Base-by-base conservation (phyloP, 1,140 invertebrate genomes). In the Temnothorax curvispinosus region DNA sequence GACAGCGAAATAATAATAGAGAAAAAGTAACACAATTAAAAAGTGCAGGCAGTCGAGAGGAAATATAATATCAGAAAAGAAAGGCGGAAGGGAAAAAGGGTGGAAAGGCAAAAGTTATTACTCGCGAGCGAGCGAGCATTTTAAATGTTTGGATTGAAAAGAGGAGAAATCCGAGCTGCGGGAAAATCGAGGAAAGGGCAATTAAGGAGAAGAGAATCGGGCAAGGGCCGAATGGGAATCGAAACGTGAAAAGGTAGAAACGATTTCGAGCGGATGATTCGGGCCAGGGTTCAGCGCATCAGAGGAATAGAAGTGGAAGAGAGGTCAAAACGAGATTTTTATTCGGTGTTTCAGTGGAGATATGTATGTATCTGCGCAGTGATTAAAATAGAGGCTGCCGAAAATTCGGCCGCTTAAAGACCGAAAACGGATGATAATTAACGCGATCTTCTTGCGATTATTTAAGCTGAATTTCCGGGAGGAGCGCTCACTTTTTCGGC, bases 121-220 rank as follows among this genome's bases (percentile, higher is more conserved):
- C 47, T 35, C 13, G 60, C 76, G 58, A 64, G 41, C 27, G 38
- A 54, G 32, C 58, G 47, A 60, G 67, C 41, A 82, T 74, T 82
- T 82, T 60, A 74, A 84, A 74, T 54, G 52, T 82, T 58, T 47
- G 54, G 35, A 74, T 74, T 74, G 80, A 74, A 69, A 72, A 50
- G 38, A 13, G 44, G 13, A 52, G 58, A 21, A 44, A 82, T 72
- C 13, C 13, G 54, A 60, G 4, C 35, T 15, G 62, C 60, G 38
- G 38, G 72, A 58, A 72, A 82, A 41, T 38, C 38, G 21, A 32
- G 38, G 9, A 58, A 27, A 72, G 11, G 67, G 41, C 54, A 74
- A 82, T 82, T 82, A 82, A 82, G 21, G 18, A 58, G 27, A 1
- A 44, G 38, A 69, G 41, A 44, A 82, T 13, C 47, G 35, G n/a